Evolutionary conservation across 2,888 invertebrate genomes (phyloP).

Genomic region (Caradrina clavipalpis): DNA sequence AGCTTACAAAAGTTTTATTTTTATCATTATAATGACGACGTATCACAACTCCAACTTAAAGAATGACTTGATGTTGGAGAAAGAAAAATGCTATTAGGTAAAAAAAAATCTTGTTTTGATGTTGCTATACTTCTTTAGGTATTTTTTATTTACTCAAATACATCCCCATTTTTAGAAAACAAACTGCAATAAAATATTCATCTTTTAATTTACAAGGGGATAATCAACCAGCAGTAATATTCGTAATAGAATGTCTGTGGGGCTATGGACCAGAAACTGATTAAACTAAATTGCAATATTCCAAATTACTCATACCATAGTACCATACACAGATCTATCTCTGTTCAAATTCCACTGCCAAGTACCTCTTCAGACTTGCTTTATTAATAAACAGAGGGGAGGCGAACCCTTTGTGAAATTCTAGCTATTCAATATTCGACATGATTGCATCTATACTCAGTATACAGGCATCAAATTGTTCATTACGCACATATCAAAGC

Average conservation of each 20-base stretch:
- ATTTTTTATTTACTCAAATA: too few relatives aligned
- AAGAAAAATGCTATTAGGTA: too few relatives aligned
- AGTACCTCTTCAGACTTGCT: slow-evolving; percentile 42
- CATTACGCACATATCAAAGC: slow-evolving; percentile 56
- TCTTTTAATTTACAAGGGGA: background rate
- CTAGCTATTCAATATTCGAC: slow-evolving; percentile 53
- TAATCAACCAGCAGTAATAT: background rate
- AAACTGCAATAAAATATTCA: background rate
- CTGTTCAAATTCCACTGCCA: slow-evolving; percentile 37
- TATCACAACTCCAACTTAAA: too few relatives aligned
- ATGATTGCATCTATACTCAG: slow-evolving; percentile 45
- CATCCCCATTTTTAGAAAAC: background rate
- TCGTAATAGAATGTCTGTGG: background rate
- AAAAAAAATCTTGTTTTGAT: too few relatives aligned
- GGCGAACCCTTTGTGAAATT: slow-evolving; percentile 53
- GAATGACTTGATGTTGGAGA: too few relatives aligned
- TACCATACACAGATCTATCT: slow-evolving; percentile 14
- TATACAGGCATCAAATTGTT: slow-evolving; percentile 50
- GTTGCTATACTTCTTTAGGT: too few relatives aligned
- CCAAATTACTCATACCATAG: slow-evolving; percentile 12
- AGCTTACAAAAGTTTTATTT: too few relatives aligned
- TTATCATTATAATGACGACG: too few relatives aligned
- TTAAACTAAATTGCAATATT: slow-evolving; percentile 19
- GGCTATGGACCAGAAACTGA: background rate
- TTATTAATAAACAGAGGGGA: slow-evolving; percentile 59